Percentiles rank a stretch among this genome's conserved stretches.
These are phyloP conservation scores for Paguma larvata DNA, from an alignment of 2,797 vertebrate genomes.

Conservation along the genomic window DNA sequence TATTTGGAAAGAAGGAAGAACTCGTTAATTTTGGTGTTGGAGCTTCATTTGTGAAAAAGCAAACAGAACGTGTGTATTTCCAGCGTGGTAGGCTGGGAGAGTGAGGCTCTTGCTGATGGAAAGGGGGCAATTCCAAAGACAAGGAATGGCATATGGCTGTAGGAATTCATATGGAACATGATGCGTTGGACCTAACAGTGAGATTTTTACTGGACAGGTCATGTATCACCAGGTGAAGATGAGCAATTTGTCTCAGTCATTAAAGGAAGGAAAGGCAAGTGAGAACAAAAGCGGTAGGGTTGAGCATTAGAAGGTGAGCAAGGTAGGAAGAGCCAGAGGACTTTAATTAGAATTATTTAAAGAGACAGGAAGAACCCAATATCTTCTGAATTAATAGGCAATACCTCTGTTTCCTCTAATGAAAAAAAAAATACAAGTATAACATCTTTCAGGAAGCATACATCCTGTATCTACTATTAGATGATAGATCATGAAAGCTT, in stretches of 20 bases:
- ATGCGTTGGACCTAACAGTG: neutral
- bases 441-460: constrained; percentile 59
- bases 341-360: constrained; percentile 55
- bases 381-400: constrained; percentile 39
- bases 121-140: neutral
- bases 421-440: constrained; percentile 52
- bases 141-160: neutral
- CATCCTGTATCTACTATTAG: constrained; percentile 71
- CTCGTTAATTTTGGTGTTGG: neutral
- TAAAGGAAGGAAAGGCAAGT: constrained; percentile 19
- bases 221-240: neutral
- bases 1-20: neutral
- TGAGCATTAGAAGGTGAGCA: neutral
- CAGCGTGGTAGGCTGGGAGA: neutral
- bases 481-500: constrained; percentile 65
- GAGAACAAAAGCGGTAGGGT: neutral
- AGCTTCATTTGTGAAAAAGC: neutral
- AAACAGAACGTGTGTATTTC: constrained; percentile 25
- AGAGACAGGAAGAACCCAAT: neutral
- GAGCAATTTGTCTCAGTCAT: neutral
- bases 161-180: constrained; percentile 36
- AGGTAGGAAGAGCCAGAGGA: constrained; percentile 8
- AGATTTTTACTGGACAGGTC: neutral
- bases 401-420: constrained; percentile 47
- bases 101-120: neutral